Conservation (phyloP, 2,888 invertebrate species). For the Drepana falcataria region DNA sequence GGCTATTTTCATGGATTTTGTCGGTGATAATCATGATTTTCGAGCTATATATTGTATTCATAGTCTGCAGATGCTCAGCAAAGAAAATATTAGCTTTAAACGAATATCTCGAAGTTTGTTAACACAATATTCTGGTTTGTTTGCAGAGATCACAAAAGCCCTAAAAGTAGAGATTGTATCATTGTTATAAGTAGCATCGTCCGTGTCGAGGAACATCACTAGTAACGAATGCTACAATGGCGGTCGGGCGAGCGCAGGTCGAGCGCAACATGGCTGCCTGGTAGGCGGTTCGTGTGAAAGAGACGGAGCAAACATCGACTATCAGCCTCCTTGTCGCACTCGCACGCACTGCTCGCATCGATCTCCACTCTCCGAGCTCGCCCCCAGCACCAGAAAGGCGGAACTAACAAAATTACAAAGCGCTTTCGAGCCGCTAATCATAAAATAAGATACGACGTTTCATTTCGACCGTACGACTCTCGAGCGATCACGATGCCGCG, state of each 20-base stretch:
- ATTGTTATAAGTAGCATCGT: conserved; percentile 41
- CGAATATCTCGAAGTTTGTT: too few species aligned
- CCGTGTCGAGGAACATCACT: conserved; percentile 63
- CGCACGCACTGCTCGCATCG: conserved; percentile 72
- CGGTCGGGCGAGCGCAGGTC: conserved; percentile 78
- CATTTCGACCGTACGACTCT: conserved; percentile 77
- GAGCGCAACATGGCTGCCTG: conserved; percentile 79
- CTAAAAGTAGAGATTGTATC: background rate
- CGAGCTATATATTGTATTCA: too few species aligned
- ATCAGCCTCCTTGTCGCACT: conserved; percentile 59
- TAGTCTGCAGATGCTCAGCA: too few species aligned
- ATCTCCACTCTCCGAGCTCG: conserved; percentile 75
- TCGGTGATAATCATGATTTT: too few species aligned
- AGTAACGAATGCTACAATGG: conserved; percentile 76
- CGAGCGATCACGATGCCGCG: conserved; percentile 74
- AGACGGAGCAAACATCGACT: conserved; percentile 53
- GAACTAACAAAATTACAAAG: conserved; percentile 80
- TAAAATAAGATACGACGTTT: conserved; percentile 80
- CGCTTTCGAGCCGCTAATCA: conserved; percentile 80
- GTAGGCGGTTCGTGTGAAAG: conserved; percentile 74
- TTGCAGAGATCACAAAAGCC: background rate
- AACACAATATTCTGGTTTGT: background rate
- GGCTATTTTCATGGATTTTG: too few species aligned
- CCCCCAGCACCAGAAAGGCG: conserved; percentile 79
- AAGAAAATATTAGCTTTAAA: too few species aligned